A percentile compares a stretch with the other conserved stretches of the same genome.
phyloP scores from a whole-genome alignment of 30 jellyfish, hydroid and myxozoan species.

The Pseudorhiza aurosa region DNA sequence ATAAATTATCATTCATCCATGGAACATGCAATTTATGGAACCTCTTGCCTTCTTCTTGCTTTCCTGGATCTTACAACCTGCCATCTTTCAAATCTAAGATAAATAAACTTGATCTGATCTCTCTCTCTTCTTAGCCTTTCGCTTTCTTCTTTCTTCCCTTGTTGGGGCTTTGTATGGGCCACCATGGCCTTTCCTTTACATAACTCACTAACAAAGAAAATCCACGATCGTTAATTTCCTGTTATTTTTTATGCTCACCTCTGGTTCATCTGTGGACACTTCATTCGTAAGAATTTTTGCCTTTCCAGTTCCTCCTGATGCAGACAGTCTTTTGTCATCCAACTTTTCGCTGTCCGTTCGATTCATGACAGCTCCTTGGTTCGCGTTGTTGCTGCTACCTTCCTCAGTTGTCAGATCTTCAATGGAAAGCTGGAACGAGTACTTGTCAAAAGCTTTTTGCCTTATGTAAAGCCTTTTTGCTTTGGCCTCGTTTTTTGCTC shows the following conservation, averaged over 20 bases:
- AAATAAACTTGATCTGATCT: too few species aligned
- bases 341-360: constrained; percentile 31
- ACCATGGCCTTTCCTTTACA: too few species aligned
- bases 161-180: too few species aligned
- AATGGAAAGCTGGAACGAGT: constrained; percentile 16
- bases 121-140: too few species aligned
- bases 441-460: constrained; percentile 59
- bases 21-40: too few species aligned
- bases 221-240: too few species aligned
- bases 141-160: too few species aligned
- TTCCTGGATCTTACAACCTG: too few species aligned
- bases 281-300: constrained; percentile 36
- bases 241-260: constrained; percentile 29
- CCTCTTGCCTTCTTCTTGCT: too few species aligned
- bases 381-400: neutral
- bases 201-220: too few species aligned
- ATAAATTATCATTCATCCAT: too few species aligned
- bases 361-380: constrained; percentile 6
- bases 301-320: neutral
- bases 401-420: constrained; percentile 11
- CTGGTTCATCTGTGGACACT: constrained; percentile 61
- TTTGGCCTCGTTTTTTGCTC: neutral
- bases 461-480: constrained; percentile 36
- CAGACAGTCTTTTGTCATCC: constrained; percentile 2
- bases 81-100: too few species aligned